These are phyloP conservation scores for Sebastes matsubarae DNA, from an alignment of 2,797 vertebrate species.

Conservation along the genomic window DNA sequence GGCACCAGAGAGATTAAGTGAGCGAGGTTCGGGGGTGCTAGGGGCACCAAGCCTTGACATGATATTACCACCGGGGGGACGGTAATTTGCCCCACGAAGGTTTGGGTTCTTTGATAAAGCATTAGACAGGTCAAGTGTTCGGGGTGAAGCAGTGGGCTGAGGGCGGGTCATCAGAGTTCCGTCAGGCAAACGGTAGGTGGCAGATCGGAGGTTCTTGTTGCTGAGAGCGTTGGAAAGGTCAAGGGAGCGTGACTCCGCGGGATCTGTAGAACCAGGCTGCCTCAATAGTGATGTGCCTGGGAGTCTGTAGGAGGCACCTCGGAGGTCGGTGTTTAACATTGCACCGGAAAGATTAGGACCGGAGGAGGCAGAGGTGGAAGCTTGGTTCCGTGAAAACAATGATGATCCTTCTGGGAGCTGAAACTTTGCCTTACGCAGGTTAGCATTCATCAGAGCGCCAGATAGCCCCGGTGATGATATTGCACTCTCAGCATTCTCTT, in stretches of 20 bases:
- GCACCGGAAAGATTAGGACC: constrained; percentile 77
- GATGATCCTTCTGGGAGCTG: constrained; percentile 78
- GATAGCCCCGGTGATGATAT: constrained; percentile 65
- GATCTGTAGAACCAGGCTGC: constrained; percentile 46
- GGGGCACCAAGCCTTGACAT: constrained; percentile 68
- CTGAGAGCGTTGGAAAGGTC: constrained; percentile 72
- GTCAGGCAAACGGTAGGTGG: constrained; percentile 70
- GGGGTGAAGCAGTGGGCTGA: constrained; percentile 36
- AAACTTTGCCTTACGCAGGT: constrained; percentile 74
- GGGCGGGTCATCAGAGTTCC: constrained; percentile 62
- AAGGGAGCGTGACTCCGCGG: constrained; percentile 43
- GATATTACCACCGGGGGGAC: constrained; percentile 67
- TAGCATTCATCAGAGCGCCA: constrained; percentile 73
- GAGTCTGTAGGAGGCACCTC: constrained; percentile 75
- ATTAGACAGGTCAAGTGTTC: constrained; percentile 67
- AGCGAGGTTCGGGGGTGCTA: constrained; percentile 55
- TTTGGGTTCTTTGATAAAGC: constrained; percentile 74
- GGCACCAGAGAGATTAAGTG: constrained; percentile 70
- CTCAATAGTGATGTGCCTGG: constrained; percentile 60
- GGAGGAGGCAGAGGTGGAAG: constrained; percentile 50
- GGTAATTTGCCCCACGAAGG: constrained; percentile 70
- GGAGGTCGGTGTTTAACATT: constrained; percentile 73
- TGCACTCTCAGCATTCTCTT: constrained; percentile 40
- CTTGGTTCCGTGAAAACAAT: constrained; percentile 70
- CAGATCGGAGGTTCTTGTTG: constrained; percentile 68